Base-by-base conservation (phyloP, 2,888 invertebrate species). In the Choreutis nemorana region DNA sequence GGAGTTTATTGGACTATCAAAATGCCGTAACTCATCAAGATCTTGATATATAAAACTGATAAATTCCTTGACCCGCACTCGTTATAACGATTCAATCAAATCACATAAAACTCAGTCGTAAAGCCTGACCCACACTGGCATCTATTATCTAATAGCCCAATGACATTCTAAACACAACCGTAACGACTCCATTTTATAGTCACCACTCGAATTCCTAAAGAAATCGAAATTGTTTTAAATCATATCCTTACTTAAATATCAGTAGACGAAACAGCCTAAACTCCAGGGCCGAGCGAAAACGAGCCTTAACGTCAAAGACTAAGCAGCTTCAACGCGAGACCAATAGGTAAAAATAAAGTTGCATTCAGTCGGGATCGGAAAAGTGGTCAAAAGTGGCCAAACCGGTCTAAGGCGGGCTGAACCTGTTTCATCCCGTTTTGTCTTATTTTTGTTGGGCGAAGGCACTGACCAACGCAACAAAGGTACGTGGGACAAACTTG, bases 391-490 rank as follows among this genome's bases (percentile, higher is more conserved):
- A 59, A 63, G 62, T 59, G 36, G 72, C 62, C 44, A 34, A 51
- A 73, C 75, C 58, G 71, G 75, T 73, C 63, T 48, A 35, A 42
- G n/a, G 44, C 52, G 46, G 56, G 44, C 56, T 54, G 65, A n/a
- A 70, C 71, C 64, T 58, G 71, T 65, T 67, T 48, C 43, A 50
- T 50, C 55, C 59, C 53, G 63, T 60, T 66, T 68, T 68, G 60
- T 72, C 59, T 75, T 73, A 72, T 77, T 75, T 73, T 73, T 67
- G 68, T 70, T 70, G 66, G 55, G 65, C 62, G 53, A 61, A 73
- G 67, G 77, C 67, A 78, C 77, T 78, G 77, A 78, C 77, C 77
- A 78, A 64, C 64, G 75, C 77, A 78, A 78, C 68, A 75, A 72
- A 75, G 71, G 68, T 65, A 52, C 50, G 60, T 64, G 58, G 67